phyloP scores from a whole-genome alignment of 1,140 invertebrate genomes.

The Rhizoglyphus robini region DNA sequence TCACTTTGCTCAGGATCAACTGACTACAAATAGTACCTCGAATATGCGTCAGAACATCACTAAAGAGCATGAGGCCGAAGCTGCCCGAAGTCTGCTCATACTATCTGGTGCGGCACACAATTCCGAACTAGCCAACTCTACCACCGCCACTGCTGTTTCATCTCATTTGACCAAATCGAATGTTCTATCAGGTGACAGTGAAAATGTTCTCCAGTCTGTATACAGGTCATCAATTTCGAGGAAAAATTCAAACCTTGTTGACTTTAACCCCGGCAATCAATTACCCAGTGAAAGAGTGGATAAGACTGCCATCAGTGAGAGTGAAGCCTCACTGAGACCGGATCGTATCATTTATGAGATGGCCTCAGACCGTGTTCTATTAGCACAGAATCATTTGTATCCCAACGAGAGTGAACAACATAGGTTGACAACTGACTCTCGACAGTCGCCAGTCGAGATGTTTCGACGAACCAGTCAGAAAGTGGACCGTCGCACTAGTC shows the following conservation, averaged over 20 bases:
- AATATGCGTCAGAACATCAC: neutral
- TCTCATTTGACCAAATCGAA: neutral
- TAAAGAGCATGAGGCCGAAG: conserved; percentile 75
- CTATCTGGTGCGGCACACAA: conserved; percentile 20
- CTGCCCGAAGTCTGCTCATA: conserved; percentile 62
- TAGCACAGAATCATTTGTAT: neutral
- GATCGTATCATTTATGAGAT: conserved; percentile 1
- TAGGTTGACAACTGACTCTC: conserved; percentile 6
- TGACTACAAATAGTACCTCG: neutral
- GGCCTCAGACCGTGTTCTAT: neutral
- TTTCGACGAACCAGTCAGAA: neutral
- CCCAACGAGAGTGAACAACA: neutral
- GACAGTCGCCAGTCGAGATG: neutral
- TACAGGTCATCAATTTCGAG: neutral
- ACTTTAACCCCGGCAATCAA: too few species aligned
- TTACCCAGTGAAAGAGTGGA: too few species aligned
- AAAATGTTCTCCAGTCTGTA: neutral
- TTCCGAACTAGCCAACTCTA: neutral
- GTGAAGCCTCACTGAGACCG: neutral
- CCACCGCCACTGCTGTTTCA: neutral
- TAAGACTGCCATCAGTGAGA: too few species aligned
- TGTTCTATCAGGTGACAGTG: neutral
- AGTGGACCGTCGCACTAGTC: neutral
- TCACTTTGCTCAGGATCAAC: neutral
- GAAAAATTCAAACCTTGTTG: neutral